Base-by-base conservation (phyloP, 2,888 invertebrate species). In the Drosophila flavopinicola region DNA sequence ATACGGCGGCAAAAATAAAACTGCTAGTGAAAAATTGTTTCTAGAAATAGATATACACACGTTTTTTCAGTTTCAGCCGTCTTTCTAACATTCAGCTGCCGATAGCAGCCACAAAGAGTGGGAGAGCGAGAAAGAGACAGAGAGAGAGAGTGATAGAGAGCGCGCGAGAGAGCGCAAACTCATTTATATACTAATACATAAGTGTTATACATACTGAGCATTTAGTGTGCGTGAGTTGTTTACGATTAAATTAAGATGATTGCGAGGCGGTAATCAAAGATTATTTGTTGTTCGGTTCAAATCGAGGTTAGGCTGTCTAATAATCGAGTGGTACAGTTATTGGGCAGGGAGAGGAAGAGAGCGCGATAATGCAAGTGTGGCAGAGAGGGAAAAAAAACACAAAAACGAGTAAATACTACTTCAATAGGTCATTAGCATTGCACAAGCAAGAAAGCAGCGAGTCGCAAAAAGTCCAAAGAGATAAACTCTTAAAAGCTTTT, bases 21-120 rank as follows among this genome's bases (percentile, higher is more conserved):
- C 24, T 25, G 17, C 37, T 47, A 35, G 52, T 15, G 59, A 56
- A 68, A 66, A 72, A 27, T 44, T 29, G 60, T 53, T 75, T 85
- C 83, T 85, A 75, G 83, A 87, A 83, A 83, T 87, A 87, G 87
- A 83, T 87, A 82, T 78, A 83, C 85, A 83, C 78, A 82, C 76
- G 87, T 85, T 83, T 75, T 78, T 78, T 58, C 61, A 52, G 41
- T 52, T 67, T 78, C 75, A 57, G 56, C 57, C 42, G 68, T 56
- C 37, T 77, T 78, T 65, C 41, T 48, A 60, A 57, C 37, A 11
- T 41, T 47, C 38, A 49, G 53, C 53, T 56, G 42, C 56, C 58
- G 59, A 63, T 54, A 53, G 70, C 37, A 49, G 47, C 27, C 20
- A 29, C 32, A 47, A 52, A 35, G 33, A 35, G 41, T 24, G 15